Conservation (phyloP, 2,888 invertebrate species). For the Ariolimax columbianus region DNA sequence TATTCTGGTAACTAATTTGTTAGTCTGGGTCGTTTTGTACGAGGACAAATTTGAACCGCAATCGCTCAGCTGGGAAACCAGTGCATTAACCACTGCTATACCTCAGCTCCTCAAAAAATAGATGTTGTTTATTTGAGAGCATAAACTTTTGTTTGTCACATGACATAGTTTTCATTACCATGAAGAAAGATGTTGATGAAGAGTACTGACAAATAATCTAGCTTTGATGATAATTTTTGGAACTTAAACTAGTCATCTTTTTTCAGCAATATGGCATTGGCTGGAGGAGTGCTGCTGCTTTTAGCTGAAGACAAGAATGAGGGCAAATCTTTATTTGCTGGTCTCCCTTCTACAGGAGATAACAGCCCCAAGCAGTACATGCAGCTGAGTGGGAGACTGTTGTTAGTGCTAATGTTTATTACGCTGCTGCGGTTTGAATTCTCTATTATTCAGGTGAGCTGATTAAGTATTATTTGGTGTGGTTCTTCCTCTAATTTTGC, state of each 20-base stretch:
- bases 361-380: slow-evolving; percentile 94
- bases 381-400: slow-evolving; percentile 95
- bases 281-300: slow-evolving; percentile 96
- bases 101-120: too few species aligned
- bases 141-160: too few species aligned
- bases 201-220: too few species aligned
- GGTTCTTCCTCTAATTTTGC: not conserved
- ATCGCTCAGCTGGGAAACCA: too few species aligned
- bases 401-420: slow-evolving; percentile 99
- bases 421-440: slow-evolving; percentile 96
- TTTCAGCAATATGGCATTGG: slow-evolving; percentile 92
- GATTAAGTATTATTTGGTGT: not conserved
- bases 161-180: too few species aligned
- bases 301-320: slow-evolving; percentile 97
- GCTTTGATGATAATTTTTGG: too few species aligned
- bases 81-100: too few species aligned
- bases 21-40: too few species aligned
- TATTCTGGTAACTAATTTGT: too few species aligned
- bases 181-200: too few species aligned
- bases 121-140: too few species aligned
- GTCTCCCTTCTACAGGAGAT: slow-evolving; percentile 85
- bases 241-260: not conserved
- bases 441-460: slow-evolving; percentile 86
- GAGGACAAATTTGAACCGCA: too few species aligned
- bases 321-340: slow-evolving; percentile 96